Evolutionary conservation across 2,888 invertebrate species (phyloP).

Genomic region (Volucella inflata): DNA sequence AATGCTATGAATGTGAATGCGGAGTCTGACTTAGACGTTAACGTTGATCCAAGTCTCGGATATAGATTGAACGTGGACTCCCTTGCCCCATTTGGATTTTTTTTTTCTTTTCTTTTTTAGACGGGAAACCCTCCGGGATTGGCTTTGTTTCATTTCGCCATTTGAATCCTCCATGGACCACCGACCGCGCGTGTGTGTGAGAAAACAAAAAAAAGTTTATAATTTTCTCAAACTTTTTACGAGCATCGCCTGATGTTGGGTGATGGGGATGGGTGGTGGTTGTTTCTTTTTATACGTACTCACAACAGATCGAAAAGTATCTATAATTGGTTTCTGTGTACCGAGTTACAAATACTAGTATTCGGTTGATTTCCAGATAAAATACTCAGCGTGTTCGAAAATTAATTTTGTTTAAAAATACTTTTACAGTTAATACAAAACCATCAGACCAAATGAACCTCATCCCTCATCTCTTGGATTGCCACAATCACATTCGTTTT

Average conservation of each 20-base stretch:
- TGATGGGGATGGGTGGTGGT: too few relatives aligned
- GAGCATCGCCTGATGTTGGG: conserved; percentile 7
- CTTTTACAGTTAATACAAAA: too few relatives aligned
- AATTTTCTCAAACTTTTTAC: conserved; percentile 51
- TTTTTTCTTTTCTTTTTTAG: conserved; percentile 27
- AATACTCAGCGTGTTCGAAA: too few relatives aligned
- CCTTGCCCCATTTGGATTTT: background rate
- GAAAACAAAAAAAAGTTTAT: conserved; percentile 55
- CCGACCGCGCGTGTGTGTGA: background rate
- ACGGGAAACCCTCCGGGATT: conserved; percentile 36
- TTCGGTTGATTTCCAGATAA: too few relatives aligned
- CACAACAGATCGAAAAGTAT: background rate
- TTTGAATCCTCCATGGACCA: conserved; percentile 26
- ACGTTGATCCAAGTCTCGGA: conserved; percentile 13
- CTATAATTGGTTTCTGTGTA: conserved; percentile 14
- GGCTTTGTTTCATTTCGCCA: conserved; percentile 48
- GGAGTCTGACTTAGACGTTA: conserved; percentile 11
- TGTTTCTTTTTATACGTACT: background rate
- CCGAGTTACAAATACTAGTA: too few relatives aligned
- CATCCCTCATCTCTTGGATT: too few relatives aligned
- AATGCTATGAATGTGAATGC: background rate
- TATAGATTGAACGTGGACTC: conserved; percentile 2
- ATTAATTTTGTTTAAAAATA: too few relatives aligned
- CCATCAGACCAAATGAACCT: too few relatives aligned
- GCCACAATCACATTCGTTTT: too few relatives aligned